These are phyloP conservation scores for Dicentrarchus labrax DNA, from an alignment of 2,113 vertebrate species.

Conservation along the genomic window DNA sequence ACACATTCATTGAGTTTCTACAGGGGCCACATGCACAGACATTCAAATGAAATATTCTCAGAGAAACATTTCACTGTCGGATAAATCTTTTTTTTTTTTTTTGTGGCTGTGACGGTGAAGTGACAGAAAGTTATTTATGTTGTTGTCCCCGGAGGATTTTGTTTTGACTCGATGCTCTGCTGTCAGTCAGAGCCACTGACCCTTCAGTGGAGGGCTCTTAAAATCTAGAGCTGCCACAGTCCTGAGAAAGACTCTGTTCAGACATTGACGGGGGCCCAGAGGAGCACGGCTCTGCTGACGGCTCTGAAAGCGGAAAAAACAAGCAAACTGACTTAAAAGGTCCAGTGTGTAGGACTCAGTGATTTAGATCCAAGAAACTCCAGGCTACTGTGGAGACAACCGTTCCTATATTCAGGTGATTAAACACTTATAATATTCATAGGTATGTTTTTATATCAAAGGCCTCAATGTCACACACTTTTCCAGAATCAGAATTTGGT, in stretches of 20 bases:
- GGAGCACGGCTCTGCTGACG: slow-evolving; percentile 24
- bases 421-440: too few relatives aligned
- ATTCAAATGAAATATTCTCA: slow-evolving; percentile 11
- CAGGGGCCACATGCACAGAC: neutral
- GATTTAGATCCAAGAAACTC: too few relatives aligned
- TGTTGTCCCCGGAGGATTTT: slow-evolving; percentile 34
- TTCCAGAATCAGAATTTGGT: too few relatives aligned
- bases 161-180: slow-evolving; percentile 38
- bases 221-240: slow-evolving; percentile 38
- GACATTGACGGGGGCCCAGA: slow-evolving; percentile 32
- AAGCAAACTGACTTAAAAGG: neutral
- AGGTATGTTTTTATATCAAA: too few relatives aligned
- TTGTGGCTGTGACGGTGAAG: neutral
- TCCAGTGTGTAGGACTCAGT: too few relatives aligned
- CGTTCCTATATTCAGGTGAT: too few relatives aligned
- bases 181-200: slow-evolving; percentile 61
- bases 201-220: slow-evolving; percentile 15
- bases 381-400: too few relatives aligned
- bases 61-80: neutral
- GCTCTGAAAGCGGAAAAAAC: slow-evolving; percentile 19
- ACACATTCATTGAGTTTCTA: slow-evolving; percentile 44
- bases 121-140: slow-evolving; percentile 14
- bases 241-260: slow-evolving; percentile 27
- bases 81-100: neutral
- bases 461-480: too few relatives aligned